These are phyloP conservation scores for Zosterops pallidus DNA, from an alignment of 2,113 vertebrate species.

Conservation along the genomic window DNA sequence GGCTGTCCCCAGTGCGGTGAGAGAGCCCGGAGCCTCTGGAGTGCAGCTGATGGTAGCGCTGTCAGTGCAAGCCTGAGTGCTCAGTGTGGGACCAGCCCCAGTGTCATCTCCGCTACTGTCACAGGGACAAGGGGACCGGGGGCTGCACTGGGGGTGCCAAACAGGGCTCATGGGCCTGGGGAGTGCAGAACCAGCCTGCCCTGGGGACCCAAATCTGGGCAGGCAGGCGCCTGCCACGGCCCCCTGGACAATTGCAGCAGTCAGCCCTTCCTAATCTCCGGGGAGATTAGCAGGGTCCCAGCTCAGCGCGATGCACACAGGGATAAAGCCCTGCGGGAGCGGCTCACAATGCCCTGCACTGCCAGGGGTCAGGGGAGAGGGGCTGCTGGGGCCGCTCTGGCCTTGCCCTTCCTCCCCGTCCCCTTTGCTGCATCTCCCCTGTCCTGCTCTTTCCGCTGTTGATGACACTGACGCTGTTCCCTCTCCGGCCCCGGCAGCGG, in stretches of 20 bases:
- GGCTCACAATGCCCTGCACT: neutral
- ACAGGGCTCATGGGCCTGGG: neutral
- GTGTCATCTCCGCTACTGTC: neutral
- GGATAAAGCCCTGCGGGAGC: constrained; percentile 10
- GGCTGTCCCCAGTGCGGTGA: neutral
- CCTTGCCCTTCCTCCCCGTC: neutral
- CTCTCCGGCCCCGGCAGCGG: constrained; percentile 55
- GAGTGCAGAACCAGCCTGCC: neutral
- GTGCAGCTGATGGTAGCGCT: neutral
- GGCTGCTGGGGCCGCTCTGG: neutral
- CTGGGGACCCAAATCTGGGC: neutral
- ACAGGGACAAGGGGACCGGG: fast-evolving
- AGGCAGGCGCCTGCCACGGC: fast-evolving
- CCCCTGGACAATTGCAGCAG: neutral
- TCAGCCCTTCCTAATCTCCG: constrained; percentile 54
- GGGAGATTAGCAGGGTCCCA: constrained; percentile 46
- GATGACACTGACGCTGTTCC: neutral
- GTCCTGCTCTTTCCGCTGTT: neutral
- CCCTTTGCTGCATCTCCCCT: too few relatives aligned
- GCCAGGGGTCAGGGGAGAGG: neutral
- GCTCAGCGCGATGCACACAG: neutral
- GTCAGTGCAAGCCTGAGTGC: fast-evolving
- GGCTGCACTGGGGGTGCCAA: neutral
- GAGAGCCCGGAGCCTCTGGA: neutral
- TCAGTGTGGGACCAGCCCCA: fast-evolving